Conservation (phyloP, 2,113 vertebrate species). For the Platycercus adscitus region DNA sequence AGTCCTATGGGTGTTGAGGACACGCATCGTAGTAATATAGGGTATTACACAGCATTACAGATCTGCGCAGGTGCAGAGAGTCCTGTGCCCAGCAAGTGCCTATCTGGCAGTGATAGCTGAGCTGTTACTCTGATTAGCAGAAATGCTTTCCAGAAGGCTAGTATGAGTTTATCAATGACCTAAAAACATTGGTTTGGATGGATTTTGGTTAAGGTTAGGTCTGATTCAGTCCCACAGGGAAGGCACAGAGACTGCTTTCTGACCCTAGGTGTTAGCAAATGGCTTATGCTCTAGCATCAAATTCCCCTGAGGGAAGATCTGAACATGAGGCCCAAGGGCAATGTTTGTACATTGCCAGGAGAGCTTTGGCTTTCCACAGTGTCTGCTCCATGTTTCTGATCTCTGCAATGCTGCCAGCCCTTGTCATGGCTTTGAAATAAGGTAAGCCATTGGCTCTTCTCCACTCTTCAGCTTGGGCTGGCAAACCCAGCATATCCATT, state of each 20-base stretch:
- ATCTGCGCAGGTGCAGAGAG: not conserved
- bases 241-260: not conserved
- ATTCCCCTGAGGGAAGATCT: not conserved
- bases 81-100: not conserved
- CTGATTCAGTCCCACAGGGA: not conserved
- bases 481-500: not conserved
- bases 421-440: not conserved
- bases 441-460: not conserved
- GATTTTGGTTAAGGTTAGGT: not conserved
- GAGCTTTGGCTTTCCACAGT: not conserved
- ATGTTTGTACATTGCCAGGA: not conserved
- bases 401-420: not conserved
- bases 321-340: rapidly evolving
- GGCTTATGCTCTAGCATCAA: not conserved
- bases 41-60: not conserved
- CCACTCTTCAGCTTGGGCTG: not conserved
- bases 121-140: not conserved
- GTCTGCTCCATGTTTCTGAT: not conserved
- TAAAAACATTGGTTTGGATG: not conserved
- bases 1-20: not conserved
- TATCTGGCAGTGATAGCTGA: rapidly evolving
- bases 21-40: no score
- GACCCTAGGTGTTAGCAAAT: not conserved
- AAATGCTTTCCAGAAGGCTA: not conserved
- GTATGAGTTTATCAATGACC: not conserved